A percentile compares a stretch with the other conserved stretches of the same genome.
Evolutionary conservation across 2,113 vertebrate species (phyloP).

Genomic region (Pluvianellus socialis): DNA sequence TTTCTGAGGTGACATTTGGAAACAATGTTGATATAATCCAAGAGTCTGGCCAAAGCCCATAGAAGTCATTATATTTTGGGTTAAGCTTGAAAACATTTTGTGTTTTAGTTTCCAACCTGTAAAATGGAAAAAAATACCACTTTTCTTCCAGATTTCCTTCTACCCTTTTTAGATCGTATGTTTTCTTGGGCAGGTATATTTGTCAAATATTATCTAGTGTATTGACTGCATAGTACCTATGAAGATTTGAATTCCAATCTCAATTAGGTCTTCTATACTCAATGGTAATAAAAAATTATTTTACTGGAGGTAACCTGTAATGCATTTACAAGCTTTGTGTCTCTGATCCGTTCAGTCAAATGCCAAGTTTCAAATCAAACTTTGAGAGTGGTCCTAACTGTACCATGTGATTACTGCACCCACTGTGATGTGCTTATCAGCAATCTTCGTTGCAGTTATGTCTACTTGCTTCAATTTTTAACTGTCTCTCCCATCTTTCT

Average conservation of each 20-base stretch:
- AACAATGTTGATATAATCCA: not conserved
- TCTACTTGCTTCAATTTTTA: not conserved
- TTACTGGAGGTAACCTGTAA: not conserved
- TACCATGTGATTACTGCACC: not conserved
- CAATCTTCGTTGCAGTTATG: not conserved
- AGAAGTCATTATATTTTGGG: not conserved
- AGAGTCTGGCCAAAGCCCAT: not conserved
- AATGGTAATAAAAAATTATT: not conserved
- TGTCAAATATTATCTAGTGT: not conserved
- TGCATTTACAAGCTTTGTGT: slow-evolving; percentile 2
- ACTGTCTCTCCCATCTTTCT: not conserved
- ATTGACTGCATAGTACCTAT: not conserved
- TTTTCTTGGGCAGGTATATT: not conserved
- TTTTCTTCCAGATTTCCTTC: not conserved
- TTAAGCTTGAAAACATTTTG: not conserved
- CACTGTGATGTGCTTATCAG: not conserved
- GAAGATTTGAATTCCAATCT: not conserved
- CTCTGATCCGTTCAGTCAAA: not conserved
- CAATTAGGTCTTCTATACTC: not conserved
- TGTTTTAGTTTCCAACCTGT: not conserved
- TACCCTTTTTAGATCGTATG: not conserved
- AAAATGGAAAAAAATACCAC: slow-evolving; percentile 34
- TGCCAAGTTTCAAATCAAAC: not conserved
- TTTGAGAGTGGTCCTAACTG: not conserved
- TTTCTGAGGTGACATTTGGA: not conserved